A percentile compares a stretch with the other conserved stretches of the same genome.
These are phyloP conservation scores for Nomada flava DNA, from an alignment of 2,888 invertebrate genomes.

Conservation along the genomic window DNA sequence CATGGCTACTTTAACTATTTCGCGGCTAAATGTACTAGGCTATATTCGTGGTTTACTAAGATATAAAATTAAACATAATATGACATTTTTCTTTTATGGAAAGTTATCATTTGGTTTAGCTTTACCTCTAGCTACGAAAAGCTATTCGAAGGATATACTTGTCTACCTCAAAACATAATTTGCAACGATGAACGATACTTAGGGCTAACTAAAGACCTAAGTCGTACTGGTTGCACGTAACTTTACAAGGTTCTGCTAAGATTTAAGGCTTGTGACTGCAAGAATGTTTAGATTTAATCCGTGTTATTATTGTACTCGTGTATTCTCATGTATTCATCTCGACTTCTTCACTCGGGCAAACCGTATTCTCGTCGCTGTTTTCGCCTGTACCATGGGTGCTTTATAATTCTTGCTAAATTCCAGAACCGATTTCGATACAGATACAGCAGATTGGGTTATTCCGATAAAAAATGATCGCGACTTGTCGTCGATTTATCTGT, in stretches of 20 bases:
- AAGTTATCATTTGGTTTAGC: slow-evolving; percentile 78
- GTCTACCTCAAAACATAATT: slow-evolving; percentile 83
- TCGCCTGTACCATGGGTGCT: slow-evolving; percentile 38
- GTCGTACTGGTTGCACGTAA: slow-evolving; percentile 77
- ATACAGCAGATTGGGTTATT: slow-evolving; percentile 14
- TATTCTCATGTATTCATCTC: slow-evolving; percentile 56
- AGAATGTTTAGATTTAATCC: slow-evolving; percentile 76
- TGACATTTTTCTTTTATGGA: slow-evolving; percentile 69
- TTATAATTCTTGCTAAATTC: slow-evolving; percentile 38
- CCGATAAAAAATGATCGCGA: slow-evolving; percentile 17
- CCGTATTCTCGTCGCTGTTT: slow-evolving; percentile 57
- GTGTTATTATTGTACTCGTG: slow-evolving; percentile 71
- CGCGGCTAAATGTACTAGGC: slow-evolving; percentile 56
- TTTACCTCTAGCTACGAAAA: slow-evolving; percentile 81
- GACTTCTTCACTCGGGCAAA: slow-evolving; percentile 37
- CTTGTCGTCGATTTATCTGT: slow-evolving; percentile 39
- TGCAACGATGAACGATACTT: slow-evolving; percentile 76
- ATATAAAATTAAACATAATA: slow-evolving; percentile 73
- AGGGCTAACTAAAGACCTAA: slow-evolving; percentile 53
- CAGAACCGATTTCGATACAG: slow-evolving; percentile 22
- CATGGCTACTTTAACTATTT: slow-evolving; percentile 41
- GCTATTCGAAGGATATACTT: slow-evolving; percentile 83
- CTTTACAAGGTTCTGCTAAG: slow-evolving; percentile 76
- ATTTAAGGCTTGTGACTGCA: slow-evolving; percentile 76
- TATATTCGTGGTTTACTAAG: slow-evolving; percentile 72